Percentiles rank a stretch among this genome's conserved stretches.
These are phyloP conservation scores for Crematogaster levior DNA, from an alignment of 2,888 invertebrate genomes.

Conservation along the genomic window DNA sequence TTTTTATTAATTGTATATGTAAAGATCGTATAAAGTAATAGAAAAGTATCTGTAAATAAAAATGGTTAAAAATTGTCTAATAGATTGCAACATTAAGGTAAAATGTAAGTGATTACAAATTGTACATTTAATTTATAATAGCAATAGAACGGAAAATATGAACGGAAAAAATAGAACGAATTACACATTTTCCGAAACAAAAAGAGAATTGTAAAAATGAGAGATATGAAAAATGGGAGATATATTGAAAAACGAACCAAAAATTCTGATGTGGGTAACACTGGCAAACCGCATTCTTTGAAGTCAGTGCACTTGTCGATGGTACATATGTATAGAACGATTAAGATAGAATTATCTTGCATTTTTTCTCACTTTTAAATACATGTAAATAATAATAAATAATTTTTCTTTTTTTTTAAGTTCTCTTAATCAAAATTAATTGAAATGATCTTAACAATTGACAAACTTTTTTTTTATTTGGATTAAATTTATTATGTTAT, in stretches of 20 bases:
- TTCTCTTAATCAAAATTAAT: neutral
- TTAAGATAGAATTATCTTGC: neutral
- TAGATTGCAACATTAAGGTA: neutral
- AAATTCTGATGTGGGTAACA: neutral
- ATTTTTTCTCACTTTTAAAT: neutral
- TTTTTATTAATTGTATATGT: neutral
- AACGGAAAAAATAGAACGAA: too few relatives aligned
- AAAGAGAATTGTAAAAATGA: constrained; percentile 12
- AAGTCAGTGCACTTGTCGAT: neutral
- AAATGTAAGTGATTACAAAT: constrained; percentile 15
- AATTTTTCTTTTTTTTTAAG: neutral
- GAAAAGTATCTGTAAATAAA: neutral
- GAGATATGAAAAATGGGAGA: too few relatives aligned
- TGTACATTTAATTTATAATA: too few relatives aligned
- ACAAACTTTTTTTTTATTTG: neutral
- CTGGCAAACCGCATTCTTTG: constrained; percentile 10
- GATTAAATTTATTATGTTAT: neutral
- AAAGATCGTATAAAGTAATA: neutral
- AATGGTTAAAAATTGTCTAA: neutral
- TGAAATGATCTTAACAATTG: neutral
- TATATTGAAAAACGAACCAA: neutral
- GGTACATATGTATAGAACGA: neutral
- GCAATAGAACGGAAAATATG: too few relatives aligned
- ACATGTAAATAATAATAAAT: neutral
- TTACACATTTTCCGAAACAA: neutral